Base-by-base conservation (phyloP, 1,140 invertebrate genomes). In the Aphaenogaster rudis region DNA sequence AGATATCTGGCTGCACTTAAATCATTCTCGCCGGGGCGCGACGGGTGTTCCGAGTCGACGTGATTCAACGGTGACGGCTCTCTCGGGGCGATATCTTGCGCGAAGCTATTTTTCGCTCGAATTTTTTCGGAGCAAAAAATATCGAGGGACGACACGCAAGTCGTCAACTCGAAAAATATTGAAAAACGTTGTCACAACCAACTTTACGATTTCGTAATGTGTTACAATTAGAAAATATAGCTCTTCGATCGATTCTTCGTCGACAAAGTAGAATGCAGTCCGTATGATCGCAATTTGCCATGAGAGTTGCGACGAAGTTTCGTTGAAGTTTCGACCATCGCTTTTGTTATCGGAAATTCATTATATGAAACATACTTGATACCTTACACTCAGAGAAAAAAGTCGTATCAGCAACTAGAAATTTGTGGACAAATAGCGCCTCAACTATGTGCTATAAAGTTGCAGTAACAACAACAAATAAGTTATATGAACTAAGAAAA, bases 11-110 rank as follows among this genome's bases (percentile, higher is more conserved):
- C 88, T 66, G 72, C 64, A 79, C 69, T 88, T 91, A 74, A 85
- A 91, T 86, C 80, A 84, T 91, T 92, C 89, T 91, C 89, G 39
- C 86, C 84, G 66, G 36, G 80, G 57, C 86, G 79, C 87, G 90
- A 91, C 84, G 89, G 84, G 88, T 91, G 88, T 85, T 82, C 64
- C 17, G 39, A 63, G 52, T 59, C 71, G 86, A 64, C n/a, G 52
- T 59, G 84, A 77, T 64, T 84, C 72, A 72, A 86, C 84, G 74
- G 59, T 86, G 76, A 86, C 76, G 76, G 72, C 76, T 86, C 61
- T 86, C 59, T 78, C 84, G 84, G 61, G 36, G 42, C 36, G 48
- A 57, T 28, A 28, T 86, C 76, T 85, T 52, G 48, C 33, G 74
- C 48, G 52, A 86, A 39, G 42, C 33, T 61, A 48, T n/a, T 28